Percentiles rank a stretch among this genome's conserved stretches.
Conservation (phyloP, 2,113 vertebrate genomes). For the Daboia siamensis region DNA sequence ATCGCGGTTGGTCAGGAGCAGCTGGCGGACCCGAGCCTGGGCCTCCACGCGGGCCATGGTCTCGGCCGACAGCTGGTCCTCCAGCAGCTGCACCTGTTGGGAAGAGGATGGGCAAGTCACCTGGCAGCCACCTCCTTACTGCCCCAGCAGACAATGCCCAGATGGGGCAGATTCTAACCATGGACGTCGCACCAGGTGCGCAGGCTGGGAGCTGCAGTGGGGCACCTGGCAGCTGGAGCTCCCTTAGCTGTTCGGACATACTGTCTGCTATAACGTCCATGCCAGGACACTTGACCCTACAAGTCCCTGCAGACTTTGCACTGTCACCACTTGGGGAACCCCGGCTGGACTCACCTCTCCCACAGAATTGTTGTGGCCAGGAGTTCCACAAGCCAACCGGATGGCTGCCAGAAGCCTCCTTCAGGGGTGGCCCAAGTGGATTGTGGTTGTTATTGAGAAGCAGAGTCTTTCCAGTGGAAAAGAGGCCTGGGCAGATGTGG, state of each 20-base stretch:
- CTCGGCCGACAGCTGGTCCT: conserved; percentile 80
- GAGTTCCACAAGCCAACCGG: not conserved
- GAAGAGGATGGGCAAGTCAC: no score
- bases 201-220: not conserved
- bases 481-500: not conserved
- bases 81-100: conserved; percentile 77
- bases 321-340: not conserved
- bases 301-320: not conserved
- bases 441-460: no score
- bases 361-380: not conserved
- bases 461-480: not conserved
- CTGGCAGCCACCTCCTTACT: not conserved
- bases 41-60: conserved; percentile 77
- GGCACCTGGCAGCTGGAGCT: not conserved
- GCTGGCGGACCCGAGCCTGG: conserved; percentile 80
- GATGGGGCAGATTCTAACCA: not conserved
- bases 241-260: not conserved
- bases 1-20: conserved; percentile 82
- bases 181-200: not conserved
- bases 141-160: not conserved
- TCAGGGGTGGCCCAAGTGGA: not conserved
- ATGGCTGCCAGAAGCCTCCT: not conserved
- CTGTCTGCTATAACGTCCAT: not conserved
- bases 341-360: not conserved
- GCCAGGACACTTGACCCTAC: not conserved